Conservation (phyloP, 1,140 invertebrate species). For the Cherax destructor region DNA sequence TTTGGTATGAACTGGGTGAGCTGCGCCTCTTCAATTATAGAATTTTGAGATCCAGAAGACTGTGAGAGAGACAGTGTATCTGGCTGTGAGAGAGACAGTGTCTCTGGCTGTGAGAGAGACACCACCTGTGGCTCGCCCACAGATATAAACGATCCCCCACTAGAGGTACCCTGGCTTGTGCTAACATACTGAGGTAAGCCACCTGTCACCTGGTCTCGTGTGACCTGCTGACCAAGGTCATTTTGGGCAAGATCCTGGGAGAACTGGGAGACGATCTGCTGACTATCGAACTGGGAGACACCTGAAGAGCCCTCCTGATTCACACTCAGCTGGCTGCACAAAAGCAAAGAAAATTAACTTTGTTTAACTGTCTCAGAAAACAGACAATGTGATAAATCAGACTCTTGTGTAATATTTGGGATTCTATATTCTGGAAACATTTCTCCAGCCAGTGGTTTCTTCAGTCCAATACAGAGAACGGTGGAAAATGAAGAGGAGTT, state of each 20-base stretch:
- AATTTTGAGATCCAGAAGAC: not conserved
- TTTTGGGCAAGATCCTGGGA: not conserved
- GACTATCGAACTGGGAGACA: not conserved
- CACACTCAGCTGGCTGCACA: conserved; percentile 37
- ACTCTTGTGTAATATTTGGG: no score
- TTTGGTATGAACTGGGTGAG: not conserved
- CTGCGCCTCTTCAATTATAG: conserved; percentile 5
- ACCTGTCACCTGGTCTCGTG: no score
- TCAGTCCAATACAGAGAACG: no score
- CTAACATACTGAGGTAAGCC: conserved; percentile 27
- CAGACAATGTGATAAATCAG: no score
- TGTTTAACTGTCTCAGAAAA: no score
- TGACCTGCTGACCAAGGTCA: conserved; percentile 23
- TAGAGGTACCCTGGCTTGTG: conserved; percentile 2
- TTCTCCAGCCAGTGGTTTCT: no score
- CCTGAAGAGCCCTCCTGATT: conserved; percentile 14
- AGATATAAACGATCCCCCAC: conserved; percentile 24
- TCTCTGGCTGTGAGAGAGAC: conserved; percentile 3
- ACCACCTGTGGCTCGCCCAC: conserved; percentile 9
- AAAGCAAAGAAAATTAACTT: not conserved
- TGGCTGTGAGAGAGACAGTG: not conserved
- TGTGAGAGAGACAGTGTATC: not conserved
- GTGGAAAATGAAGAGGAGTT: no score
- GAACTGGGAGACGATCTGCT: not conserved
- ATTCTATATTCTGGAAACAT: no score